Base-by-base conservation (phyloP, 2,888 invertebrate species). In the Metopia argyrocephala region DNA sequence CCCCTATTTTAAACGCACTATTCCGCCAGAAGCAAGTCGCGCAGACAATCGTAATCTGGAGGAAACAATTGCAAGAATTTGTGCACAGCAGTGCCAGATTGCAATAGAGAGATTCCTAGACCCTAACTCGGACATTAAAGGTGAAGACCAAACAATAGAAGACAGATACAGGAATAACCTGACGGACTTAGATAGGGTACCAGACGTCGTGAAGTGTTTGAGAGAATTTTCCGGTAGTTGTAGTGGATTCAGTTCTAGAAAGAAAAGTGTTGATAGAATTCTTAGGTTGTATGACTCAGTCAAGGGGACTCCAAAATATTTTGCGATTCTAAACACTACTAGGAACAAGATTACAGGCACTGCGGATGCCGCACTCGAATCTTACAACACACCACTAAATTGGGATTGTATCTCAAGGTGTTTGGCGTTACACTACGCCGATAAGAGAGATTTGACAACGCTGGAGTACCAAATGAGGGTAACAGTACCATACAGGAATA, bases 261-360 rank as follows among this genome's bases (percentile, higher is more conserved):
- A 62, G 6, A 76, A 68, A 25, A 69, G 62, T 5, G 76, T 62
- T 2, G 62, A 76, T 31, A 31, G 31, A 7, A 31, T 31, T 2
- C 31, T 5, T 50, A 59, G 18, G 61, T 62, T n/a, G 15, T 76
- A 15, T 7, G 27, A 21, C 0, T 76, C 27, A 54, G 54, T n/a
- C 64, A 76, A 62, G 31, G 76, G 68, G 1, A 76, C 62, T 15
- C 69, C 76, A 2, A 56, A 56, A 57, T 76, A 76, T n/a, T 69
- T 64, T 25, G 76, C 62, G 3, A 69, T 76, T 9, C 21, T 76
- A 3, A 76, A 62, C 12, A 69, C 69, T 2, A 15, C 69, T 9
- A 21, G 76, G 12, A 76, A 69, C n/a, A 69, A 76, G 12, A 69
- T 70, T n/a, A 56, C 62, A 46, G 62, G 76, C 1, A 28, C 61